These are phyloP conservation scores for Vombatus ursinus DNA, from an alignment of 2,113 vertebrate genomes.

Conservation along the genomic window DNA sequence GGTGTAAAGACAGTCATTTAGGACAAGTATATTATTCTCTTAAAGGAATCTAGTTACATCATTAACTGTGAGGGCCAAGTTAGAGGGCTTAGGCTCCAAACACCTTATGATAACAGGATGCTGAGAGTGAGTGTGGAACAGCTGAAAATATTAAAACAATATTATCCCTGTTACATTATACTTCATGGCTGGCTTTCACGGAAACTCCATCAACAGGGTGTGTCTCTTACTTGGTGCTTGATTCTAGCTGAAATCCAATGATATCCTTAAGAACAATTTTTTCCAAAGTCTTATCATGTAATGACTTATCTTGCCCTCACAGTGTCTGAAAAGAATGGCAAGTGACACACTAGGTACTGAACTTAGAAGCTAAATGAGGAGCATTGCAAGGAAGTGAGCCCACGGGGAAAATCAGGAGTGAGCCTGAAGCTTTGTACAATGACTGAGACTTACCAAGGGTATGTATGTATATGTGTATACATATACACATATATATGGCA, in stretches of 20 bases:
- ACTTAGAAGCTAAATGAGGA: slow-evolving; percentile 3
- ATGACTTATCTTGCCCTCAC: slow-evolving; percentile 29
- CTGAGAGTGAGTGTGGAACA: slow-evolving; percentile 28
- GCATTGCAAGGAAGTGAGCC: not conserved
- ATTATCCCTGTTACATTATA: slow-evolving; percentile 51
- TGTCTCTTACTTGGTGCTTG: slow-evolving; percentile 53
- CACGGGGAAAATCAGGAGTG: not conserved
- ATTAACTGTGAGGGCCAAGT: slow-evolving; percentile 11
- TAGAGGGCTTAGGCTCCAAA: slow-evolving; percentile 7
- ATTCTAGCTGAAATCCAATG: slow-evolving; percentile 43
- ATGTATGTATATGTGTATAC: no score
- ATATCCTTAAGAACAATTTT: slow-evolving; percentile 51
- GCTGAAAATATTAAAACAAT: slow-evolving; percentile 44
- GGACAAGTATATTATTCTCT: not conserved
- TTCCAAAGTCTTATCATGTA: slow-evolving; percentile 18
- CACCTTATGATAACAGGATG: slow-evolving; percentile 35
- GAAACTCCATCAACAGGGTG: slow-evolving; percentile 49
- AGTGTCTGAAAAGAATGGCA: slow-evolving; percentile 5
- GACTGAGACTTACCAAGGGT: not conserved
- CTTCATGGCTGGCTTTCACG: slow-evolving; percentile 52
- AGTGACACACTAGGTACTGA: slow-evolving; percentile 27
- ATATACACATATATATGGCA: no score
- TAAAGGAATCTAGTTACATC: not conserved
- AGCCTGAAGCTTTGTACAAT: not conserved
- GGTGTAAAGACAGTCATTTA: slow-evolving; percentile 28